Conservation (phyloP, 2,113 vertebrate genomes). For the Phyllopteryx taeniolatus region DNA sequence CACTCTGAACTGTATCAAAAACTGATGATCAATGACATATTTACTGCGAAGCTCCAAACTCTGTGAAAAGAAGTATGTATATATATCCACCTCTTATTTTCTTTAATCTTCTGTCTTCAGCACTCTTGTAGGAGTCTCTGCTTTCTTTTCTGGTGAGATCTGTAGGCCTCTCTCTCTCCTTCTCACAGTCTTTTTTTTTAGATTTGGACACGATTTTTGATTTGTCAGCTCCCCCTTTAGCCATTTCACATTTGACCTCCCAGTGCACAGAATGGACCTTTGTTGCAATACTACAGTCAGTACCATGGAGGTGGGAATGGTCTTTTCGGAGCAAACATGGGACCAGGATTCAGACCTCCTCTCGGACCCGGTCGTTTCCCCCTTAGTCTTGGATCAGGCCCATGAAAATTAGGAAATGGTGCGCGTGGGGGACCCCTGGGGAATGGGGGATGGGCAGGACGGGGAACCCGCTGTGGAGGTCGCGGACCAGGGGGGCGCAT, state of each 20-base stretch:
- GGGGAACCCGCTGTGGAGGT: conserved; percentile 47
- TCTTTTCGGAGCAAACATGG: conserved; percentile 85
- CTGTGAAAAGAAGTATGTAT: conserved; percentile 43
- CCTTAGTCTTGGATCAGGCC: conserved; percentile 76
- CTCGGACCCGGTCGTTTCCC: conserved; percentile 69
- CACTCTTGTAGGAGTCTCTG: conserved; percentile 31
- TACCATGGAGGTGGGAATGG: conserved; percentile 85
- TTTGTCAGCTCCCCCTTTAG: not conserved
- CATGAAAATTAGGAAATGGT: conserved; percentile 71
- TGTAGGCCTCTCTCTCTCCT: not conserved
- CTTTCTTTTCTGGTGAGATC: conserved; percentile 23
- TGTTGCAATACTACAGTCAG: conserved; percentile 62
- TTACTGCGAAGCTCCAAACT: conserved; percentile 44
- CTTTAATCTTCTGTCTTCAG: conserved; percentile 67
- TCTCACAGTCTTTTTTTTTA: not conserved
- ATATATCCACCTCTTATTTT: conserved; percentile 77
- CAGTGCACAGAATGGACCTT: not conserved
- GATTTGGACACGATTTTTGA: not conserved
- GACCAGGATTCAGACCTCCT: conserved; percentile 59
- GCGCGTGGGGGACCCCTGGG: conserved; percentile 45
- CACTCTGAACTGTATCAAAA: conserved; percentile 27
- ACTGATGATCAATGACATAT: conserved; percentile 16
- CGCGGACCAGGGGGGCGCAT: conserved; percentile 44
- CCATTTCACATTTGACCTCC: not conserved
- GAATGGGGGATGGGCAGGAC: conserved; percentile 39